Percentiles rank a stretch among this genome's conserved stretches.
Evolutionary conservation across 1,140 invertebrate species (phyloP).

Genomic region (Augochlora pura): DNA sequence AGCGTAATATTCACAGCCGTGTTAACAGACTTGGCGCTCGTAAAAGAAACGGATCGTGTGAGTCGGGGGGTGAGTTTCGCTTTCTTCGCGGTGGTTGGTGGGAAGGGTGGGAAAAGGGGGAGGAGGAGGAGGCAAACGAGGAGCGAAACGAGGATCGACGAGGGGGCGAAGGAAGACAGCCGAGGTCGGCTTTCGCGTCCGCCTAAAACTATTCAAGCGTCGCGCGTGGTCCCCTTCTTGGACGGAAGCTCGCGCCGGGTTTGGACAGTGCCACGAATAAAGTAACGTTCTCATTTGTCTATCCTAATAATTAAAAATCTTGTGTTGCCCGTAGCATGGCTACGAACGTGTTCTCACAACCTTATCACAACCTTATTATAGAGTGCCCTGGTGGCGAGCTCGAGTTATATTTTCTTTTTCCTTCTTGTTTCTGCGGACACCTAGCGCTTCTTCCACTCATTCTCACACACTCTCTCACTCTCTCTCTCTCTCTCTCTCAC

Average conservation of each 20-base stretch:
- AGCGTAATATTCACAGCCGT: constrained; percentile 1
- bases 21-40: not conserved
- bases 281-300: constrained; percentile 53
- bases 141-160: not conserved
- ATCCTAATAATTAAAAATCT: constrained; percentile 70
- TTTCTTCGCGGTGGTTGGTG: too few species aligned
- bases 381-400: constrained; percentile 71
- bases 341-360: constrained; percentile 79
- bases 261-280: constrained; percentile 57
- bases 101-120: not conserved
- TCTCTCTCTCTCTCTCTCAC: too few species aligned
- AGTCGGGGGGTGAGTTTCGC: too few species aligned
- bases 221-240: constrained; percentile 37
- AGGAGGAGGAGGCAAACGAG: too few species aligned
- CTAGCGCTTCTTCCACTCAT: too few species aligned
- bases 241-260: constrained; percentile 48
- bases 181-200: constrained; percentile 16
- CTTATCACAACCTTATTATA: constrained; percentile 81
- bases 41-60: not conserved
- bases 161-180: constrained; percentile 5
- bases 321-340: constrained; percentile 73
- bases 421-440: too few species aligned
- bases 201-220: constrained; percentile 34
- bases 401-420: constrained; percentile 22
- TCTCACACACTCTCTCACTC: not conserved